These are phyloP conservation scores for Drosophila greeni DNA, from an alignment of 2,888 invertebrate species.

Conservation along the genomic window DNA sequence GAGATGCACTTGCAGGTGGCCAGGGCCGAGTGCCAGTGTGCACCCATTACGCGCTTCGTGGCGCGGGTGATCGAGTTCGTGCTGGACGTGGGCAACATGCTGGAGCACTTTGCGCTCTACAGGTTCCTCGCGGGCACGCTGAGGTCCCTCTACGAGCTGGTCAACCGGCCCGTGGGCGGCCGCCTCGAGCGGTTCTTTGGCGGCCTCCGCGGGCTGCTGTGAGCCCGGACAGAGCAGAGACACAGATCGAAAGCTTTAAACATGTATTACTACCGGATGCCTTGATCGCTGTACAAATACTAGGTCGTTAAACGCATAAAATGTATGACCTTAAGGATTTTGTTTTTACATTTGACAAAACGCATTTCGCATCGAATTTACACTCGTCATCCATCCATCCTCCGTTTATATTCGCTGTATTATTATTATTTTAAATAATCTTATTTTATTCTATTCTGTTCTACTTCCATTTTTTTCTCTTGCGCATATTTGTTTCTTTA, in stretches of 20 bases:
- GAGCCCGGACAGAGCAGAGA: constrained; percentile 19
- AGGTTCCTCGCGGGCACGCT: constrained; percentile 74
- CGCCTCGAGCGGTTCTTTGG: constrained; percentile 64
- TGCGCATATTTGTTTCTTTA: constrained; percentile 48
- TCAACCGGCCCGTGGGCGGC: constrained; percentile 68
- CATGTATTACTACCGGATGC: constrained; percentile 55
- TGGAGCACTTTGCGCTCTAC: constrained; percentile 76
- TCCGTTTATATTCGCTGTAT: constrained; percentile 42
- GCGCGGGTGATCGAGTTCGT: constrained; percentile 77
- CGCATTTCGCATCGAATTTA: constrained; percentile 69
- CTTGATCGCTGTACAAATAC: constrained; percentile 33
- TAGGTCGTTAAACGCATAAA: constrained; percentile 42
- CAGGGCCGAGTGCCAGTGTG: constrained; percentile 76
- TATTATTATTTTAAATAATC: constrained; percentile 52
- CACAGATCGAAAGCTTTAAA: constrained; percentile 29
- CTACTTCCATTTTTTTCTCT: constrained; percentile 41
- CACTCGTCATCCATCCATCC: constrained; percentile 6
- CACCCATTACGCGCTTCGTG: constrained; percentile 78
- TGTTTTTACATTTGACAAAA: constrained; percentile 75
- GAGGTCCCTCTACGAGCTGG: constrained; percentile 70
- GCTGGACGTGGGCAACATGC: constrained; percentile 75
- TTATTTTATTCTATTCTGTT: constrained; percentile 39
- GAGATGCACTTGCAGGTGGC: constrained; percentile 20
- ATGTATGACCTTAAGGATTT: constrained; percentile 53
- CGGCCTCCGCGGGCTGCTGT: constrained; percentile 62